Evolutionary conservation across 1,140 invertebrate genomes (phyloP).

Genomic region (Mylabris phalerata): DNA sequence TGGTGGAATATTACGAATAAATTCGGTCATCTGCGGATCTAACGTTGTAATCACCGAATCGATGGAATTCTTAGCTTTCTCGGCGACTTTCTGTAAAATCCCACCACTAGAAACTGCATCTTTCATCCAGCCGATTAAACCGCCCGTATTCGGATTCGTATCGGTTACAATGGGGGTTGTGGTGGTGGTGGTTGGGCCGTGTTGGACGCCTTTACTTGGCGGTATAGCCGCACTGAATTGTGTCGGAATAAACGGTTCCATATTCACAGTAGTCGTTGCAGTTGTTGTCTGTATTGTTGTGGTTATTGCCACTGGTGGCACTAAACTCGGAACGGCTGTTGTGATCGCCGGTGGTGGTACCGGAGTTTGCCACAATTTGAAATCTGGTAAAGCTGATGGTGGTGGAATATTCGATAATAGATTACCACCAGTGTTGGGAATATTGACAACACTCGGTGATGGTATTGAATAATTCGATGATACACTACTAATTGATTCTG

Average conservation of each 20-base stretch:
- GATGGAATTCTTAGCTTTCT: constrained; percentile 77
- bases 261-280: neutral
- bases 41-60: constrained; percentile 82
- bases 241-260: neutral
- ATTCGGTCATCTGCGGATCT: constrained; percentile 86
- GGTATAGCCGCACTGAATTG: constrained; percentile 50
- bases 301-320: neutral
- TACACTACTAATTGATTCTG: constrained; percentile 31
- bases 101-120: constrained; percentile 49
- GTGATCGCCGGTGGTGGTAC: constrained; percentile 22
- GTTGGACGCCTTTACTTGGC: constrained; percentile 48
- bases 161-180: constrained; percentile 20
- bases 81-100: constrained; percentile 53
- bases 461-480: constrained; percentile 36
- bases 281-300: neutral
- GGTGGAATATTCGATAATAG: constrained; percentile 52
- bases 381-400: constrained; percentile 51
- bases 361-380: constrained; percentile 36
- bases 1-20: constrained; percentile 61
- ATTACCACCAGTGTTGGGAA: constrained; percentile 40
- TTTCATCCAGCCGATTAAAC: constrained; percentile 52
- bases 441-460: constrained; percentile 26
- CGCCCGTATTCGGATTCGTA: constrained; percentile 41
- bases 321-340: constrained; percentile 2
- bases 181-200: constrained; percentile 40